phyloP scores from a whole-genome alignment of 2,113 vertebrate species.

The Etheostoma cragini region DNA sequence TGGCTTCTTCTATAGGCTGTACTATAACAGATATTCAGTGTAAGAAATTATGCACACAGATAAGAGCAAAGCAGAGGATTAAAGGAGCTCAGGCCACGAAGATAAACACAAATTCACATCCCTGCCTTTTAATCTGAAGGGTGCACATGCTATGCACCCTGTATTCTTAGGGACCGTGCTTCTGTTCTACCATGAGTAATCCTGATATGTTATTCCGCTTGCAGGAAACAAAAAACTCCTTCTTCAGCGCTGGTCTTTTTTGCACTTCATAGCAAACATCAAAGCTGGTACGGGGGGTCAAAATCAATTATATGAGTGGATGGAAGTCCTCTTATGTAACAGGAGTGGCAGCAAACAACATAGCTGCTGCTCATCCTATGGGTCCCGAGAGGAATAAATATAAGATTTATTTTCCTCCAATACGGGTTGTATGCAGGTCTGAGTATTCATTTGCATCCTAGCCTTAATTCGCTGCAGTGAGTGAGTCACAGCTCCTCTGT shows the following conservation, averaged over 20 bases:
- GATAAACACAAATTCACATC: slow-evolving; percentile 34
- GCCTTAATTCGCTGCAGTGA: slow-evolving; percentile 33
- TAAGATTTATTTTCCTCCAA: slow-evolving; percentile 40
- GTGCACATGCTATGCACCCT: neutral
- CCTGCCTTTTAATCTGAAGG: neutral
- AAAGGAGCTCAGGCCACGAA: slow-evolving; percentile 29
- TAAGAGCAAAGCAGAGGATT: slow-evolving; percentile 40
- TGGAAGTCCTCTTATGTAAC: slow-evolving; percentile 74
- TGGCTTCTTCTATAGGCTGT: neutral
- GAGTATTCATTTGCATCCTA: neutral
- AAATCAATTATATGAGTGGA: slow-evolving; percentile 74
- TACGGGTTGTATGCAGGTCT: slow-evolving; percentile 24
- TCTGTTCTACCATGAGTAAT: slow-evolving; percentile 19
- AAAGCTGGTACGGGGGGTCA: slow-evolving; percentile 58
- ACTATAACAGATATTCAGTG: slow-evolving; percentile 41
- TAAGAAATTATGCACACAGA: neutral
- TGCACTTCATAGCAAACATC: slow-evolving; percentile 34
- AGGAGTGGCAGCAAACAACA: slow-evolving; percentile 40
- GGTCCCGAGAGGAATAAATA: slow-evolving; percentile 49
- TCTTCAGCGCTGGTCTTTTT: slow-evolving; percentile 19
- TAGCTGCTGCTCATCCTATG: slow-evolving; percentile 72
- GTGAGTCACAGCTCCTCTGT: slow-evolving; percentile 57
- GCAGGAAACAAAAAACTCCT: slow-evolving; percentile 6
- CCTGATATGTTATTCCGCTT: slow-evolving; percentile 27
- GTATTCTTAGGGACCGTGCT: slow-evolving; percentile 18